phyloP scores from a whole-genome alignment of 2,797 vertebrate species.

The Prionace glauca region DNA sequence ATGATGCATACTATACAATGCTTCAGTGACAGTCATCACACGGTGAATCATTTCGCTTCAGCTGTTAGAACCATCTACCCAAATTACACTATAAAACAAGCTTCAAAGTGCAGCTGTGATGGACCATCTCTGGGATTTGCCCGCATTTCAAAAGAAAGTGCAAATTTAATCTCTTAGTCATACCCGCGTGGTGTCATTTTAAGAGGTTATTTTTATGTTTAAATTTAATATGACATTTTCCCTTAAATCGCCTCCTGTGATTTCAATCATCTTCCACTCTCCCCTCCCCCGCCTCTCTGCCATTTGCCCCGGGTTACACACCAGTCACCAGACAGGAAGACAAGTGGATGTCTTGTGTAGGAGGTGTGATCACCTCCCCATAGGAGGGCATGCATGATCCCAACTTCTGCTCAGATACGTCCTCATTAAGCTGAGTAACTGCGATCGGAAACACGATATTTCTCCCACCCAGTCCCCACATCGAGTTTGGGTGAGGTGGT shows the following conservation, averaged over 20 bases:
- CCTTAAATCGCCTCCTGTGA: neutral
- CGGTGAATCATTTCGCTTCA: slow-evolving; percentile 20
- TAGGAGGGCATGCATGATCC: neutral
- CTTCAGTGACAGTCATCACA: neutral
- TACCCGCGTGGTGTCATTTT: neutral
- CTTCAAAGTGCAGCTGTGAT: neutral
- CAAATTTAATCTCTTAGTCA: slow-evolving; percentile 23
- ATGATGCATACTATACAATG: neutral
- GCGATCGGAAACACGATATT: neutral
- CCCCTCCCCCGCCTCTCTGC: neutral
- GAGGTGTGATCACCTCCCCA: neutral
- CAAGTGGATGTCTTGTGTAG: neutral
- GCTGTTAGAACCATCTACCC: neutral
- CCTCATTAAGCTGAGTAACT: neutral
- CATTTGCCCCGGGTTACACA: neutral
- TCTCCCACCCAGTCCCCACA: neutral
- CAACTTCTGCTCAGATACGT: neutral
- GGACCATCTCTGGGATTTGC: neutral
- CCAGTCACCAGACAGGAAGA: neutral
- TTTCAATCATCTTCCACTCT: neutral
- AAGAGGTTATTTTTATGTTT: neutral
- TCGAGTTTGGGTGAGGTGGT: neutral
- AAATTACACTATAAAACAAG: neutral
- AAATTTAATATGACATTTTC: neutral
- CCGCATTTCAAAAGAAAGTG: neutral